Base-by-base conservation (phyloP, 2,888 invertebrate genomes). In the Cerastis rubricosa region DNA sequence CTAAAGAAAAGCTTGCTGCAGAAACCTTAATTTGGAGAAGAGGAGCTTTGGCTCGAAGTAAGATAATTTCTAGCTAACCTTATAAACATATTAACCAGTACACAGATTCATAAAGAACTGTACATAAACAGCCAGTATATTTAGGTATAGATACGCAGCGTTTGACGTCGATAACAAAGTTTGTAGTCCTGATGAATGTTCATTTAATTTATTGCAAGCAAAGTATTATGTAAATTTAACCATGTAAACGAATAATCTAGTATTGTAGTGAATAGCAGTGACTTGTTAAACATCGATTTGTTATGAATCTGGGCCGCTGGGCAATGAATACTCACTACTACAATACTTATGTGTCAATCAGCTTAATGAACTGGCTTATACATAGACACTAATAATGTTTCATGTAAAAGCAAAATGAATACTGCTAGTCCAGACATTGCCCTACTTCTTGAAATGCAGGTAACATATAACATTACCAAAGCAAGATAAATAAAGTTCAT, bases 281-380 rank as follows among this genome's bases (percentile, higher is more conserved):
- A 63, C 63, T 78, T 59, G 87, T 87, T 84, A 81, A 87, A 87
- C 63, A 84, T 73, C 78, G 57, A 87, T 88, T 88, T 87, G 54
- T 77, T 76, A 22, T 61, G 69, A 80, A 87, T 76, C 84, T 85
- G 64, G 85, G 80, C 19, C 85, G 66, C 19, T 14, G 49, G 25
- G 59, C 67, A 74, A 75, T 74, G 74, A 47, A 71, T 68, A 72
- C 45, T 22, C 12, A 12, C 14, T 72, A 61, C 73, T 51, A 81
- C 43, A 71, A 68, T 67, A 81, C 68, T 74, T 54, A 35, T 47
- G 64, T 8, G 25, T 19, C 84, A 64, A 80, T 83, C 76, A 70
- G 40, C 29, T 67, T 59, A 84, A 83, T 66, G 61, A 45, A 12
- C 29, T 47, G 12, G 43, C 43, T 25, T 66, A 78, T 17, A 66